These are phyloP conservation scores for Gymnoscelis rufifasciata DNA, from an alignment of 2,888 invertebrate species.

Conservation along the genomic window DNA sequence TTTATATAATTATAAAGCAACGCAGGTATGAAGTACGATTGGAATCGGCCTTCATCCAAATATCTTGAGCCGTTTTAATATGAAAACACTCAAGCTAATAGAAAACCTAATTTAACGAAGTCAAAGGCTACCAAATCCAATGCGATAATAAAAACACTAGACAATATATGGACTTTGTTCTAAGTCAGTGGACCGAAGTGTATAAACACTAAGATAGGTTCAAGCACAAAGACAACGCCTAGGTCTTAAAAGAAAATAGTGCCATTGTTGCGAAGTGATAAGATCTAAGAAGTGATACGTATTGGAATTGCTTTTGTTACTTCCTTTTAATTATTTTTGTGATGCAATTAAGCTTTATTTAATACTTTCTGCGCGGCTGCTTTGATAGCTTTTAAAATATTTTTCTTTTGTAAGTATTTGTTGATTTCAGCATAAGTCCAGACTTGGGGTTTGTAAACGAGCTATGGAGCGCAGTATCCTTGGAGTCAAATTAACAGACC, in stretches of 20 bases:
- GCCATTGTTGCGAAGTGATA: constrained; percentile 10
- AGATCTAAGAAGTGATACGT: constrained; percentile 4
- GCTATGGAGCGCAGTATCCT: no score
- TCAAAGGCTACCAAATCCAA: background rate
- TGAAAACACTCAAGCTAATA: no score
- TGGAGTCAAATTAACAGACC: background rate
- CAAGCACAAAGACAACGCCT: constrained; percentile 11
- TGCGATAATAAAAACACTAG: constrained; percentile 4
- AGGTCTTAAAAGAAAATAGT: constrained; percentile 20
- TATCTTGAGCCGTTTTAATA: no score
- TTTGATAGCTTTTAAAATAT: no score
- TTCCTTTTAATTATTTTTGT: background rate
- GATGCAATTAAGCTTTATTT: no score
- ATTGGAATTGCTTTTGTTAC: background rate
- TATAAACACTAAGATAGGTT: constrained; percentile 1
- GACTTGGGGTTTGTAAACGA: no score
- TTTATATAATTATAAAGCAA: no score
- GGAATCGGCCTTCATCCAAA: no score
- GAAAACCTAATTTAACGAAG: background rate
- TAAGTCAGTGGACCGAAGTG: constrained; percentile 27
- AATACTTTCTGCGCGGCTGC: no score
- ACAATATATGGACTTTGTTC: constrained; percentile 35
- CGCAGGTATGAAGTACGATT: background rate
- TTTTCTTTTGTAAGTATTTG: no score
- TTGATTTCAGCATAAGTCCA: no score